A percentile compares a stretch with the other conserved stretches of the same genome.
Conservation (phyloP, 1,140 invertebrate species). For the Nephila pilipes region DNA sequence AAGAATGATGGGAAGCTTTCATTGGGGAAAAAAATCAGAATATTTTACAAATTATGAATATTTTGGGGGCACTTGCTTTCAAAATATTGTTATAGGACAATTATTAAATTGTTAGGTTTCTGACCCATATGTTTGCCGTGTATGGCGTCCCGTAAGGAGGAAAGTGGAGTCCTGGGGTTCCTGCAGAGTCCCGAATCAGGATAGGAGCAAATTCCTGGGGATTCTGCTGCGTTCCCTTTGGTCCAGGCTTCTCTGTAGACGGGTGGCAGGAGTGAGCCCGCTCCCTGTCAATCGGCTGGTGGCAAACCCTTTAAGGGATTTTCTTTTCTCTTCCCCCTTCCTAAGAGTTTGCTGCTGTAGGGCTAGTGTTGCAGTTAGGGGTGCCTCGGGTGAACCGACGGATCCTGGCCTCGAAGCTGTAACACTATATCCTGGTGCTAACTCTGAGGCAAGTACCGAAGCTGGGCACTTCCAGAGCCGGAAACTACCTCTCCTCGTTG, state of each 20-base stretch:
- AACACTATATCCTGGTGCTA: neutral
- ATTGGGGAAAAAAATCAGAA: too few relatives aligned
- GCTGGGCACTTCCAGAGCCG: neutral
- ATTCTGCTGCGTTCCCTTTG: too few relatives aligned
- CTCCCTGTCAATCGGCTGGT: neutral
- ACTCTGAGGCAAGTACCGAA: neutral
- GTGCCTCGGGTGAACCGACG: too few relatives aligned
- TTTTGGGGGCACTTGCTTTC: too few relatives aligned
- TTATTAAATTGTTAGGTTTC: too few relatives aligned
- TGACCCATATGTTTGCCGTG: neutral
- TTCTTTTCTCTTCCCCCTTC: too few relatives aligned
- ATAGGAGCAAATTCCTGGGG: neutral
- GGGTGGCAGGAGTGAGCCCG: slow-evolving; percentile 4
- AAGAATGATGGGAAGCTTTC: too few relatives aligned
- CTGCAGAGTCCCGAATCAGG: neutral
- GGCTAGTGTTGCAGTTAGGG: neutral
- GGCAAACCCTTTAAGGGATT: neutral
- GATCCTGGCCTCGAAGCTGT: neutral
- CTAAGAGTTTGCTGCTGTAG: neutral
- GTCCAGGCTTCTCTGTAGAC: too few relatives aligned
- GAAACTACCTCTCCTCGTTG: slow-evolving; percentile 7
- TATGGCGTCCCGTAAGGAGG: too few relatives aligned
- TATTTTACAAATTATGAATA: too few relatives aligned
- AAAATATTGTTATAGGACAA: too few relatives aligned
- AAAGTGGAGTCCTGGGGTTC: neutral